phyloP scores from a whole-genome alignment of 1,140 invertebrate species.

The Sycophila sp. region DNA sequence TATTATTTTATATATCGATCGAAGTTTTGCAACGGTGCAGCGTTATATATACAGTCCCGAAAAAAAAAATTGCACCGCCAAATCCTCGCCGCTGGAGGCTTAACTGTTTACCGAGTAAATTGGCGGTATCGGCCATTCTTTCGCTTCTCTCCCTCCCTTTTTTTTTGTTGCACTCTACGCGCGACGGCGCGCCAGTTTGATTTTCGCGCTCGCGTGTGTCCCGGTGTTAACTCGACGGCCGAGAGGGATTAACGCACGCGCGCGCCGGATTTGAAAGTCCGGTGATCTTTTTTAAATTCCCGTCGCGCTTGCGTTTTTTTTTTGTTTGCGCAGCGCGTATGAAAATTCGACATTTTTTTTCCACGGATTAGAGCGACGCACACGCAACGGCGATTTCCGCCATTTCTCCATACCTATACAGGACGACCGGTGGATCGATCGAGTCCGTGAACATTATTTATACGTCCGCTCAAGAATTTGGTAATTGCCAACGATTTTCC shows the following conservation, averaged over 20 bases:
- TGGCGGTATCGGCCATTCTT: slow-evolving; percentile 19
- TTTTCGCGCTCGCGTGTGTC: background rate
- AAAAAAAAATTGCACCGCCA: slow-evolving; percentile 16
- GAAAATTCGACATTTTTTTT: background rate
- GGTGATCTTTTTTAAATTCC: slow-evolving; percentile 20
- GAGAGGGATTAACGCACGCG: slow-evolving; percentile 20
- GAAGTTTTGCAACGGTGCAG: no score
- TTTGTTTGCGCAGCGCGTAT: background rate
- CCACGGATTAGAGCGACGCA: no score
- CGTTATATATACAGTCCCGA: no score
- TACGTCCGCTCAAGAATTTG: no score
- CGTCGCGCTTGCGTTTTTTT: background rate
- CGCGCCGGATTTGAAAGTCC: background rate
- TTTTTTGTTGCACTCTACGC: background rate
- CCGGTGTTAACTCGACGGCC: slow-evolving; percentile 2
- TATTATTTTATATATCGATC: slow-evolving; percentile 32
- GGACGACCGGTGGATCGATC: no score
- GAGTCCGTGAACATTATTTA: no score
- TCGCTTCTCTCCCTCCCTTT: background rate
- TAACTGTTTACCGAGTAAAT: slow-evolving; percentile 35
- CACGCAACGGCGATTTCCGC: no score
- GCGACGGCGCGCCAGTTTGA: slow-evolving; percentile 21
- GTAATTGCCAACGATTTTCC: no score
- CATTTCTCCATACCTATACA: no score
- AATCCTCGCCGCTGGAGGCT: slow-evolving; percentile 11